These are phyloP conservation scores for Cephalotes varians DNA, from an alignment of 2,888 invertebrate species.

Conservation along the genomic window DNA sequence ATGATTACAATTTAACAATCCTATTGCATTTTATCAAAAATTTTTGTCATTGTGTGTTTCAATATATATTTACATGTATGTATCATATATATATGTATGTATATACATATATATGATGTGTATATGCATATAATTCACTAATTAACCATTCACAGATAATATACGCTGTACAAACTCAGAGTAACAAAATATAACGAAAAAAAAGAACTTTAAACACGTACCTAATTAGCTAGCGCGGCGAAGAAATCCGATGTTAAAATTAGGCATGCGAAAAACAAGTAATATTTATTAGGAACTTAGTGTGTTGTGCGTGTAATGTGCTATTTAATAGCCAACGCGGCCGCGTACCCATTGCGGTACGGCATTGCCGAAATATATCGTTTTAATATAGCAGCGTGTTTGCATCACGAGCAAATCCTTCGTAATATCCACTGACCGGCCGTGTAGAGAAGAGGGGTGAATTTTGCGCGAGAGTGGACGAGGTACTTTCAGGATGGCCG, in stretches of 20 bases:
- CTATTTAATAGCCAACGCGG: constrained; percentile 46
- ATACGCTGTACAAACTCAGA: not conserved
- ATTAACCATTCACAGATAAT: not conserved
- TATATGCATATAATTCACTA: not conserved
- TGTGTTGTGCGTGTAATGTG: constrained; percentile 24
- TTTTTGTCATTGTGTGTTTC: not conserved
- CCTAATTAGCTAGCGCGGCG: not conserved
- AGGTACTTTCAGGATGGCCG: constrained; percentile 75
- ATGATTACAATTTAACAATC: not conserved
- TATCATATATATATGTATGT: too few species aligned
- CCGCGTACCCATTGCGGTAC: constrained; percentile 39
- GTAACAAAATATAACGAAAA: not conserved
- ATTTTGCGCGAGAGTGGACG: constrained; percentile 72
- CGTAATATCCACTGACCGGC: constrained; percentile 77
- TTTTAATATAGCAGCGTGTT: constrained; percentile 81
- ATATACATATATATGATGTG: not conserved
- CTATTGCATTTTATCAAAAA: not conserved
- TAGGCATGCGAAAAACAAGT: not conserved
- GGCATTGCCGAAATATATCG: constrained; percentile 76
- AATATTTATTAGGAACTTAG: constrained; percentile 24
- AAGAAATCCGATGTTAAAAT: not conserved
- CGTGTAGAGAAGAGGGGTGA: constrained; percentile 59
- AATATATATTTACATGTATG: not conserved
- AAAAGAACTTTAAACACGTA: not conserved
- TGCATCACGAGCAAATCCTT: constrained; percentile 80